Evolutionary conservation across 1,140 invertebrate genomes (phyloP), one percentile per base, ranked within the genome.

Genomic region (Pissodes strobi): DNA sequence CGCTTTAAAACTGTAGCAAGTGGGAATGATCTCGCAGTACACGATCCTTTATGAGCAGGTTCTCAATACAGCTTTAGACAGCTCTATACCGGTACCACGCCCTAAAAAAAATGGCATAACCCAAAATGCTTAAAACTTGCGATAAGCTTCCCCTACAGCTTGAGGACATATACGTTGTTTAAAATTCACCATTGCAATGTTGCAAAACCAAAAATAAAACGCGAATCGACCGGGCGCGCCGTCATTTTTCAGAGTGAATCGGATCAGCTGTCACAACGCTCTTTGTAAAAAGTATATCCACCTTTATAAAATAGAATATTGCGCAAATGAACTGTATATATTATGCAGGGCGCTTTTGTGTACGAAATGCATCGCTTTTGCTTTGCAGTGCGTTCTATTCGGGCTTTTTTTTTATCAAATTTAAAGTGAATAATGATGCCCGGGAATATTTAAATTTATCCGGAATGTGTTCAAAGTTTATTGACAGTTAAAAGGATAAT

Each of bases 181-280:
- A 10, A 37, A 10, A 10, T 37, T n/a, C 9, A n/a, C 30, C 9
- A 37, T 37, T 37, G 30, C 13, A 10, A 37, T 37, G 13, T 37
- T 37, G 9, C 13, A 37, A 37, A 37, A 37, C 13, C 9, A 37
- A 37, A 37, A 37, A 37, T 37, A 37, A 9, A n/a, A 37, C 9
- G 30, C 13, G 13, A 37, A 37, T 9, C 30, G 30, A 9, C 13
- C 17, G 8, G 17, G 38, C 38, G n/a, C 38, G 17, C 38, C 38
- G 18, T 52, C 49, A 52, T 52, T 52, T 52, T 52, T 52, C 49
- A 52, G 49, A 22, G 49, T n/a, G 21, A 34, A 27, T 22, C 21
- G 49, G 27, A 52, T 52, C 49, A 52, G 49, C 49, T 52, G 49
- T 52, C 49, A 17, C 19, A 2, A 9, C 17, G 22, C 6, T 18